These are phyloP conservation scores for Dascyllus trimaculatus DNA, from an alignment of 2,113 vertebrate genomes.

Conservation along the genomic window DNA sequence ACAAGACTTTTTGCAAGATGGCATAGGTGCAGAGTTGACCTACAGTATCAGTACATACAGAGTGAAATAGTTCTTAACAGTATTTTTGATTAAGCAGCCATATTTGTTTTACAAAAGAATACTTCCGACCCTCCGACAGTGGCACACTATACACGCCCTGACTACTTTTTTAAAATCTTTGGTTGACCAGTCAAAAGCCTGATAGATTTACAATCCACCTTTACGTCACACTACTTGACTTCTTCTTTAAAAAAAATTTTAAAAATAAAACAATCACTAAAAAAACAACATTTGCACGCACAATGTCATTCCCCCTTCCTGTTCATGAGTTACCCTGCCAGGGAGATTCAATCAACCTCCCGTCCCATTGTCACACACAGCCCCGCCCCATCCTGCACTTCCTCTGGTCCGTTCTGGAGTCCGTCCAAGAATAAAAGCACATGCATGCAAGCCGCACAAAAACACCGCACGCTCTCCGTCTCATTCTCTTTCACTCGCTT, in stretches of 20 bases:
- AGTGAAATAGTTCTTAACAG: slow-evolving; percentile 53
- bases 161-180: slow-evolving; percentile 80
- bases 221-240: slow-evolving; percentile 71
- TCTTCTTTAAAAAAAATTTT: slow-evolving; percentile 74
- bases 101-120: slow-evolving; percentile 80
- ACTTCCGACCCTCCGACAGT: slow-evolving; percentile 66
- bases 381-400: slow-evolving; percentile 90
- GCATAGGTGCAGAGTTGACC: slow-evolving; percentile 68
- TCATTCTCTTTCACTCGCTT: background rate
- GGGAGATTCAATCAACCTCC: slow-evolving; percentile 70
- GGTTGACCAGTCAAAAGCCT: slow-evolving; percentile 83
- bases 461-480: slow-evolving; percentile 1
- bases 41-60: slow-evolving; percentile 81
- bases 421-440: slow-evolving; percentile 87
- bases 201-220: slow-evolving; percentile 76
- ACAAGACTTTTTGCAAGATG: slow-evolving; percentile 41
- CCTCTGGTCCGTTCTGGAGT: slow-evolving; percentile 89
- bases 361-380: slow-evolving; percentile 82
- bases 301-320: slow-evolving; percentile 65
- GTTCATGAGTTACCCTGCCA: slow-evolving; percentile 68
- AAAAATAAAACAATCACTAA: slow-evolving; percentile 57
- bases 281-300: slow-evolving; percentile 69
- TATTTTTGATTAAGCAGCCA: slow-evolving; percentile 80
- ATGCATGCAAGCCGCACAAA: slow-evolving; percentile 44
- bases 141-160: slow-evolving; percentile 66